These are phyloP conservation scores for Dendrolimus houi DNA, from an alignment of 2,888 invertebrate species.

Conservation along the genomic window DNA sequence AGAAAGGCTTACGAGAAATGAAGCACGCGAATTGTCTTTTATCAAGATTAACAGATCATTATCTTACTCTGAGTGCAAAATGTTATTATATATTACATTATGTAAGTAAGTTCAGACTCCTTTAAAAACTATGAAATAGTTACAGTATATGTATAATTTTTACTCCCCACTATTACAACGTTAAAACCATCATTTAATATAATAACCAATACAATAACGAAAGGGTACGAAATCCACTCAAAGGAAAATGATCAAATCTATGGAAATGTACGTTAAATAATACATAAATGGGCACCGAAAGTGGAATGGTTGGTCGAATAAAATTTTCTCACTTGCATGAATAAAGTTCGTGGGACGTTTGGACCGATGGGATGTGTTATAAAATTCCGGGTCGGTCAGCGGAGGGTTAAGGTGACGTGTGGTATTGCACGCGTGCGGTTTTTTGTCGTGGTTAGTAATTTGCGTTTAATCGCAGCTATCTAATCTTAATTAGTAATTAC, in stretches of 20 bases:
- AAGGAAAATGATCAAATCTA: slow-evolving; percentile 33
- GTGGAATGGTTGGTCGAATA: slow-evolving; percentile 46
- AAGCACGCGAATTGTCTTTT: too few relatives aligned
- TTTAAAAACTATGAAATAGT: too few relatives aligned
- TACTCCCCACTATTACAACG: background rate
- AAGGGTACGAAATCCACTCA: slow-evolving; percentile 16
- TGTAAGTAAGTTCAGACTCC: too few relatives aligned
- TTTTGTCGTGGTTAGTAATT: background rate
- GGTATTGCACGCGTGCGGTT: slow-evolving; percentile 15
- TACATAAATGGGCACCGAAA: slow-evolving; percentile 56
- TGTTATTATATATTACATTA: too few relatives aligned
- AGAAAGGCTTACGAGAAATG: too few relatives aligned
- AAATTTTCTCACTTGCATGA: slow-evolving; percentile 57
- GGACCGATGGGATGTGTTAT: slow-evolving; percentile 31
- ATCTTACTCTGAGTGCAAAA: too few relatives aligned
- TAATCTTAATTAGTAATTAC: too few relatives aligned
- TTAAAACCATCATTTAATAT: background rate
- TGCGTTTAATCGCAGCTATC: too few relatives aligned
- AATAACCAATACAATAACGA: background rate
- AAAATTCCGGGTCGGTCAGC: slow-evolving; percentile 37
- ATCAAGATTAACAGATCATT: too few relatives aligned
- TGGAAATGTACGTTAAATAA: slow-evolving; percentile 67
- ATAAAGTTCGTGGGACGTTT: slow-evolving; percentile 44
- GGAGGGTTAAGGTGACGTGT: slow-evolving; percentile 40
- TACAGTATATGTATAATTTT: too few relatives aligned